phyloP scores from a whole-genome alignment of 2,888 invertebrate genomes.

The Watsonalla cultraria region DNA sequence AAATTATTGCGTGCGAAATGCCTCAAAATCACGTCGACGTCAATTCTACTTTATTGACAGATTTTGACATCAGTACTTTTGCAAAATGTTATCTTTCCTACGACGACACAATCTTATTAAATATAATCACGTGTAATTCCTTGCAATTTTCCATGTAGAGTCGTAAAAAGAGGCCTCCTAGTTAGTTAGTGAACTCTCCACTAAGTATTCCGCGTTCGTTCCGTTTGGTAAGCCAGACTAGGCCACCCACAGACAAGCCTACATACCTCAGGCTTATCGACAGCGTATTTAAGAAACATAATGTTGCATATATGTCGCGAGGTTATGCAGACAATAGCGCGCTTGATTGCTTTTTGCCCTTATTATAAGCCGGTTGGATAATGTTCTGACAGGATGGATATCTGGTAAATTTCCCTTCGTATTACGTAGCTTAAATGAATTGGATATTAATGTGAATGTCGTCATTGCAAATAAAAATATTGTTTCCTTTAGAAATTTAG shows the following conservation, averaged over 20 bases:
- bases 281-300: conserved; percentile 53
- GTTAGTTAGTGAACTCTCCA: conserved; percentile 5
- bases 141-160: neutral
- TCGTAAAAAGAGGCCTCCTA: conserved; percentile 16
- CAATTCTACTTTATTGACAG: too few species aligned
- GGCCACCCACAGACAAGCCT: conserved; percentile 56
- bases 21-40: too few species aligned
- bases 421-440: too few species aligned
- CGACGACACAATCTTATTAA: neutral
- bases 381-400: neutral
- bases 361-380: neutral
- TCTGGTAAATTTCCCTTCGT: too few species aligned
- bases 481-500: too few species aligned
- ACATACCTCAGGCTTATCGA: conserved; percentile 50
- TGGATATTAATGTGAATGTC: too few species aligned
- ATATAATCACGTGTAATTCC: neutral
- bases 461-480: too few species aligned
- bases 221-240: conserved; percentile 45
- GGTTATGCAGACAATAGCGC: conserved; percentile 48
- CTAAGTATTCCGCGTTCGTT: conserved; percentile 54
- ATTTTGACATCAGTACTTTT: conserved; percentile 9
- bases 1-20: too few species aligned
- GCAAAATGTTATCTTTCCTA: neutral
- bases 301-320: conserved; percentile 48
- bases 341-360: conserved; percentile 59